Conservation (phyloP, 1,140 invertebrate species). For the Eufriesea mexicana region DNA sequence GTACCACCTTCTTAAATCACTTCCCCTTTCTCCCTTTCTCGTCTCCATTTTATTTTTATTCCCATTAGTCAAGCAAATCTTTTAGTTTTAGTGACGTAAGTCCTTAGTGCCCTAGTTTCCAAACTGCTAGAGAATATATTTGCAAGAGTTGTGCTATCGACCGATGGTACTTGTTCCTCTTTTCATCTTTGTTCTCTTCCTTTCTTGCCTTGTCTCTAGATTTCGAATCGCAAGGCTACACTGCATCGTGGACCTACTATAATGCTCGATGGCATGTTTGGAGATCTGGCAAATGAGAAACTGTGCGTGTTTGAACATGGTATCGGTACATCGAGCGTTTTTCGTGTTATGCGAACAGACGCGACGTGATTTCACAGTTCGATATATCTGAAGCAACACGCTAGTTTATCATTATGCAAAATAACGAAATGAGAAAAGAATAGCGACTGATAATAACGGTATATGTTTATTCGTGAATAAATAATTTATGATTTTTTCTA, state of each 20-base stretch:
- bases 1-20: background rate
- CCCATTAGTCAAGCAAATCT: slow-evolving; percentile 1
- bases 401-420: background rate
- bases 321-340: background rate
- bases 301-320: background rate
- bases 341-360: background rate
- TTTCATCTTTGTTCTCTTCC: slow-evolving; percentile 26
- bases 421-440: background rate
- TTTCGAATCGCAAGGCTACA: background rate
- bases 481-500: too few relatives aligned
- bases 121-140: slow-evolving; percentile 14
- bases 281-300: slow-evolving; percentile 14
- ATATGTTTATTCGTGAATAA: too few relatives aligned
- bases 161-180: slow-evolving; percentile 2
- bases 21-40: too few relatives aligned
- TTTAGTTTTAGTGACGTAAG: background rate
- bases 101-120: slow-evolving; percentile 12
- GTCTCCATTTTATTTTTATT: slow-evolving; percentile 16
- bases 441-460: too few relatives aligned
- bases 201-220: slow-evolving; percentile 5
- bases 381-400: background rate
- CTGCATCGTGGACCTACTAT: background rate
- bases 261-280: slow-evolving; percentile 7
- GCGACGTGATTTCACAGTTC: too few relatives aligned
- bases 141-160: slow-evolving; percentile 15